These are phyloP conservation scores for Emberiza fucata DNA, from an alignment of 2,113 vertebrate genomes.

Conservation along the genomic window DNA sequence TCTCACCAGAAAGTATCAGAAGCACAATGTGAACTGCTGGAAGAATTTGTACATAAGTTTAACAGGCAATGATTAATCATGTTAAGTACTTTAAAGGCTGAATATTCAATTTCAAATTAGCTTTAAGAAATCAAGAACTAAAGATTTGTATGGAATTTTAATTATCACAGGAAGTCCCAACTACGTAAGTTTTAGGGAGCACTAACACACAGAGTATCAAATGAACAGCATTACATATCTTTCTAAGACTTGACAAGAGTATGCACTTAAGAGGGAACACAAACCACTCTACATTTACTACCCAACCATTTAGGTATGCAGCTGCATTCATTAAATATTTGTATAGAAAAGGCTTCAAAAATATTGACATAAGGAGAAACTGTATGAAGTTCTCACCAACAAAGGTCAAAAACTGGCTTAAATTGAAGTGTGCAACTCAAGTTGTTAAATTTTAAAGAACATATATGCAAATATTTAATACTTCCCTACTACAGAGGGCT, in stretches of 20 bases:
- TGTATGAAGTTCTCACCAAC: neutral
- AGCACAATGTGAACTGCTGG: neutral
- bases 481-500: neutral
- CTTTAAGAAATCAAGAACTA: neutral
- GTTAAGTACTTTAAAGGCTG: neutral
- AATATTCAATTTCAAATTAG: neutral
- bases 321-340: conserved; percentile 40
- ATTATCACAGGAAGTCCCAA: neutral
- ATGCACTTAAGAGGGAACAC: neutral
- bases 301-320: neutral
- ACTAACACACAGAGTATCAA: neutral
- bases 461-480: neutral
- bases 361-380: conserved; percentile 12
- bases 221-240: neutral
- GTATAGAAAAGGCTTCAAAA: neutral
- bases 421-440: neutral
- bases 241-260: neutral
- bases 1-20: neutral
- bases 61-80: neutral
- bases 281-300: neutral
- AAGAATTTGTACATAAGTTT: neutral
- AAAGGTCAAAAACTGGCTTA: neutral
- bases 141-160: neutral
- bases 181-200: neutral
- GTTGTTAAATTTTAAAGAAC: neutral